Evolutionary conservation across 1,140 invertebrate species (phyloP).

Genomic region (Anastrepha obliqua): DNA sequence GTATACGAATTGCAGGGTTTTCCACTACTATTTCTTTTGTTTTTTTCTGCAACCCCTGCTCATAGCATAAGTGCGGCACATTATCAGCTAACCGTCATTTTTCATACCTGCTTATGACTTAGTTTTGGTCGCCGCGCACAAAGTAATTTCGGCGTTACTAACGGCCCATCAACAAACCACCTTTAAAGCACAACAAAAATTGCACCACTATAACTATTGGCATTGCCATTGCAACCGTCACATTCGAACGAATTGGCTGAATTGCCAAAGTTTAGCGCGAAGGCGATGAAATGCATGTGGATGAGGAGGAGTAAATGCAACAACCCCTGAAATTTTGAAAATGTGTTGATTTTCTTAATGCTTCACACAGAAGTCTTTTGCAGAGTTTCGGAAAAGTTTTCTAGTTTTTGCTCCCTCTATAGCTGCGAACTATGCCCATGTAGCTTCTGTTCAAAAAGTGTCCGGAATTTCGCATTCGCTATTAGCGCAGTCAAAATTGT

Average conservation of each 20-base stretch:
- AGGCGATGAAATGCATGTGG: background rate
- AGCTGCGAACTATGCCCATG: too few species aligned
- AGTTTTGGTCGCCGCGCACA: background rate
- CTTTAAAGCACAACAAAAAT: background rate
- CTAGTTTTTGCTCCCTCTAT: background rate
- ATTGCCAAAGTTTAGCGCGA: conserved; percentile 14
- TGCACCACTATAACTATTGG: background rate
- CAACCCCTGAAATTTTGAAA: conserved; percentile 26
- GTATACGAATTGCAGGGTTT: conserved; percentile 10
- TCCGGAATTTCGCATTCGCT: too few species aligned
- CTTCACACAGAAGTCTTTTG: background rate
- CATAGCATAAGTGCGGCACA: background rate
- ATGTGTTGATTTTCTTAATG: conserved; percentile 13
- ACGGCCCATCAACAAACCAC: conserved; percentile 7
- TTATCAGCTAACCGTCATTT: conserved; percentile 28
- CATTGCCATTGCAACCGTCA: background rate
- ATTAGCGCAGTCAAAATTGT: too few species aligned
- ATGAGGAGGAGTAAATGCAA: background rate
- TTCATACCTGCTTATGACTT: background rate
- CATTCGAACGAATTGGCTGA: background rate
- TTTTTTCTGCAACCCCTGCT: background rate
- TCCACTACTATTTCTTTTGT: background rate
- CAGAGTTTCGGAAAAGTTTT: background rate
- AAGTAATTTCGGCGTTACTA: conserved; percentile 29
- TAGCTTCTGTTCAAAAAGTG: too few species aligned